Evolutionary conservation across 2,888 invertebrate species (phyloP).

Genomic region (Acanthosepion pharaonis): DNA sequence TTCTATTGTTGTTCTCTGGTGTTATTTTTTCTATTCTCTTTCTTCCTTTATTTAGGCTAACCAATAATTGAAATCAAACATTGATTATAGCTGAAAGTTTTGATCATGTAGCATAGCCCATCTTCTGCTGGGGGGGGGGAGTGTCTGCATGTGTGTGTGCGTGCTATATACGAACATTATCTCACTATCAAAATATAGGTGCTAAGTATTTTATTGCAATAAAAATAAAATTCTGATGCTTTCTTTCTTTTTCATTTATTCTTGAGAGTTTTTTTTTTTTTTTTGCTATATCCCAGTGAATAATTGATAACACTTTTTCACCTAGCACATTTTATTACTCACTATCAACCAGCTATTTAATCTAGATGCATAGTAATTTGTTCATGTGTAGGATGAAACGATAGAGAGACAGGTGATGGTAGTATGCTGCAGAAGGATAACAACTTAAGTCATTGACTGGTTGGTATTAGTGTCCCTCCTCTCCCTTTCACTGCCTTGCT

Average conservation of each 20-base stretch:
- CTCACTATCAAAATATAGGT: not conserved
- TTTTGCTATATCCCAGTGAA: not conserved
- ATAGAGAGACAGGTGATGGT: not conserved
- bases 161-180: not conserved
- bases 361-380: not conserved
- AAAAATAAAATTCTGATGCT: not conserved
- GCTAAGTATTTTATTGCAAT: not conserved
- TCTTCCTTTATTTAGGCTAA: not conserved
- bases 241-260: not conserved
- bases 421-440: not conserved
- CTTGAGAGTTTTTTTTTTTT: not conserved
- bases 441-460: not conserved
- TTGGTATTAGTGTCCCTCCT: not conserved
- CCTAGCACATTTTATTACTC: not conserved
- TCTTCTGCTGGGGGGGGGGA: not conserved
- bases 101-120: conserved; percentile 9
- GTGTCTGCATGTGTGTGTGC: not conserved
- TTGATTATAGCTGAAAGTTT: not conserved
- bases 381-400: not conserved
- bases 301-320: not conserved
- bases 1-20: not conserved
- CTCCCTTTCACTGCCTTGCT: not conserved
- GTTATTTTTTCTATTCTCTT: not conserved
- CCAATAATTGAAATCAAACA: not conserved
- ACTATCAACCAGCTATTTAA: too few species aligned